These are phyloP conservation scores for Chymomyza fuscimana DNA, from an alignment of 2,888 invertebrate genomes.

Conservation along the genomic window DNA sequence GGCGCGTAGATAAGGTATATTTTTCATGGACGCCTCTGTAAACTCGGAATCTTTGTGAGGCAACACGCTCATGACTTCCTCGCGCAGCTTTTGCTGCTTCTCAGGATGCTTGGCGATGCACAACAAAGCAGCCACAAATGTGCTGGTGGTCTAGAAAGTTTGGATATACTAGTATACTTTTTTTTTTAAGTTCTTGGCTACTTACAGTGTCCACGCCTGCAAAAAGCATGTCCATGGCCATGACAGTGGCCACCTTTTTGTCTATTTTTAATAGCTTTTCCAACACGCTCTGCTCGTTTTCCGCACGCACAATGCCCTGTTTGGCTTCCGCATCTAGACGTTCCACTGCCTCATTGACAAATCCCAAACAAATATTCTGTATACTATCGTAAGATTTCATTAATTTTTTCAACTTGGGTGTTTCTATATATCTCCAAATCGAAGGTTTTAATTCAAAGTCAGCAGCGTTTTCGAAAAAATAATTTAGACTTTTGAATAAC, in stretches of 20 bases:
- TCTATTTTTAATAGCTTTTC: conserved; percentile 83
- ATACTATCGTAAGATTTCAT: conserved; percentile 63
- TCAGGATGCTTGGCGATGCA: conserved; percentile 83
- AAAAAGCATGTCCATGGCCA: conserved; percentile 85
- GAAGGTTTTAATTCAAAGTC: conserved; percentile 50
- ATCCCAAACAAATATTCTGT: conserved; percentile 61
- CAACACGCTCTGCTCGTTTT: conserved; percentile 81
- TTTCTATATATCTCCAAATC: conserved; percentile 46
- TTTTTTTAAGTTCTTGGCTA: background rate
- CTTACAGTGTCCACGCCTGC: conserved; percentile 87
- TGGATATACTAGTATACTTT: background rate
- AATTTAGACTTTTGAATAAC: conserved; percentile 45
- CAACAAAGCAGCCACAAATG: conserved; percentile 47
- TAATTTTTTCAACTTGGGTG: conserved; percentile 37
- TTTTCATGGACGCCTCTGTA: conserved; percentile 79
- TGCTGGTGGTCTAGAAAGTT: background rate
- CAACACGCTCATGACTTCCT: conserved; percentile 81
- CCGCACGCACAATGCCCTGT: conserved; percentile 44
- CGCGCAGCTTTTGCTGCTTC: conserved; percentile 84
- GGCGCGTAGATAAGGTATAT: conserved; percentile 84
- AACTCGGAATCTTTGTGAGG: conserved; percentile 80
- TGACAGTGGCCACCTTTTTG: conserved; percentile 83
- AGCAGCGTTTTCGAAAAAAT: conserved; percentile 32
- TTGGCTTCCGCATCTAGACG: conserved; percentile 62
- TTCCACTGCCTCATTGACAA: conserved; percentile 76